phyloP scores from a whole-genome alignment of 1,140 invertebrate species.

The Eupeodes corollae region DNA sequence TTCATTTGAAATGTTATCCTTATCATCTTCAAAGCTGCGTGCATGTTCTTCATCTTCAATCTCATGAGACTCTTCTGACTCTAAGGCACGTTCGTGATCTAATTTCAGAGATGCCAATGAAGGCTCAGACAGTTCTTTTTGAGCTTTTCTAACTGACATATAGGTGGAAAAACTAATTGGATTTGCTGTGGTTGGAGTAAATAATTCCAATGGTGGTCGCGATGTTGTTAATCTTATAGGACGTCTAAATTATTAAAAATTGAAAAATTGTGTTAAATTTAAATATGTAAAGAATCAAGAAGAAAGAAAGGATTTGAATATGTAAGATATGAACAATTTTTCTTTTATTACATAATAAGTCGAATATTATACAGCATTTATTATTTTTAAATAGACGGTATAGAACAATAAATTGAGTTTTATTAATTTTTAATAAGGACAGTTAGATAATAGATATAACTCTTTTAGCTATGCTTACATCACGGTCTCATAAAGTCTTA shows the following conservation, averaged over 20 bases:
- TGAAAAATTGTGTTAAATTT: not conserved
- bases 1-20: not conserved
- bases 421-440: no score
- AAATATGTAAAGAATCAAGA: no score
- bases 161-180: constrained; percentile 29
- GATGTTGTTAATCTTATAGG: constrained; percentile 35
- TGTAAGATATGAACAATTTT: no score
- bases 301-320: no score
- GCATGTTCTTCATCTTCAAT: constrained; percentile 14
- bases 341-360: no score
- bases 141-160: constrained; percentile 16
- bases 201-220: constrained; percentile 4
- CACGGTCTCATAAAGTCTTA: no score
- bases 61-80: not conserved
- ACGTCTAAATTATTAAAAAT: constrained; percentile 14
- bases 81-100: constrained; percentile 28
- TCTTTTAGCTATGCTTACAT: no score
- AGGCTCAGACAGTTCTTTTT: constrained; percentile 12
- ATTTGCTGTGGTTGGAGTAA: constrained; percentile 23
- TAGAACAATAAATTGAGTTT: no score
- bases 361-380: no score
- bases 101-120: constrained; percentile 30
- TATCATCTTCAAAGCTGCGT: not conserved
- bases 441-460: no score
- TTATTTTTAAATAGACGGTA: no score